phyloP scores from a whole-genome alignment of 2,888 invertebrate species.

The Stictocephala bisonia region DNA sequence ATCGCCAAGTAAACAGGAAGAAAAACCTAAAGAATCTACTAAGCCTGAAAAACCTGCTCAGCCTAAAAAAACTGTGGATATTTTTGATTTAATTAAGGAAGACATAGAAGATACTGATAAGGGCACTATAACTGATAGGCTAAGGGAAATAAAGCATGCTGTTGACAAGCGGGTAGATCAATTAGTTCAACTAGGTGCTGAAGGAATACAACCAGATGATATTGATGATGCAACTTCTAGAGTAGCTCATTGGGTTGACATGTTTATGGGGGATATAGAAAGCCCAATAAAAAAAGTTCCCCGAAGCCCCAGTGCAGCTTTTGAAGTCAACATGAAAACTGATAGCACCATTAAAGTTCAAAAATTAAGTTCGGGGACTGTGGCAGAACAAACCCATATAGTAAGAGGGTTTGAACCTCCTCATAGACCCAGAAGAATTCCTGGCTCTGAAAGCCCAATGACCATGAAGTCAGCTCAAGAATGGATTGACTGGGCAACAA shows the following conservation, averaged over 20 bases:
- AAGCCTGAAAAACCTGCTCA: not conserved
- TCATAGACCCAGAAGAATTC: slow-evolving; percentile 12
- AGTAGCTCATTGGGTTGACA: no score
- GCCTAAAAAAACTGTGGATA: not conserved
- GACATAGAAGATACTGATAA: no score
- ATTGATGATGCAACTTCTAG: no score
- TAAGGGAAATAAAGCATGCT: no score
- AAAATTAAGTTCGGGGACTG: slow-evolving; percentile 27
- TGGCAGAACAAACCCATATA: not conserved
- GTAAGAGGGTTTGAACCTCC: slow-evolving; percentile 11
- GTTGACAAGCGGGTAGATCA: no score
- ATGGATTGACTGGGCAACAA: slow-evolving; percentile 52
- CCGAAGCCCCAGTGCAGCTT: slow-evolving; percentile 1
- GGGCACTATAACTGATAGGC: no score
- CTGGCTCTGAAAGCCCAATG: slow-evolving; percentile 19
- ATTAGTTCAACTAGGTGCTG: no score
- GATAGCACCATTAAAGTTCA: slow-evolving; percentile 17
- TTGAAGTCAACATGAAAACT: slow-evolving; percentile 25
- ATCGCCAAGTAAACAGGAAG: not conserved
- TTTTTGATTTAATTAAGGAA: no score
- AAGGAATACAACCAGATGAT: no score
- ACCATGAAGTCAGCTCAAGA: slow-evolving; percentile 21
- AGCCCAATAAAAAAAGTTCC: no score
- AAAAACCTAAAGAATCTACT: not conserved
- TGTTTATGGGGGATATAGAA: no score